A percentile compares a stretch with the other conserved stretches of the same genome.
These are phyloP conservation scores for Hippocampus barbouri DNA, from an alignment of 2,113 vertebrate genomes.

Conservation along the genomic window DNA sequence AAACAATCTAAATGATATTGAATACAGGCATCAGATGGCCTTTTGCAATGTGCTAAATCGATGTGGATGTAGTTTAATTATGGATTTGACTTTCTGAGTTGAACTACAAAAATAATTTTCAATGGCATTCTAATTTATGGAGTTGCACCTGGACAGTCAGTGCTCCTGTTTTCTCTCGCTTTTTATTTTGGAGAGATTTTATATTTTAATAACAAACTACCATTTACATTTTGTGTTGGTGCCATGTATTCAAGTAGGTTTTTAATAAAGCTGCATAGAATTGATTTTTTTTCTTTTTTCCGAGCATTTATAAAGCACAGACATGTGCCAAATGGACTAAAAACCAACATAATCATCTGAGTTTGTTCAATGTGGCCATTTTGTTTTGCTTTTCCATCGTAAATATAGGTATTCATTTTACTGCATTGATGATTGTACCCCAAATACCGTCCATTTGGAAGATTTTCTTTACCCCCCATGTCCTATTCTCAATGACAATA, in stretches of 20 bases:
- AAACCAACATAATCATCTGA: not conserved
- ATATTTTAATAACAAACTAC: conserved; percentile 34
- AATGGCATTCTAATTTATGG: not conserved
- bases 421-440: not conserved
- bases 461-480: not conserved
- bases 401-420: not conserved
- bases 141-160: not conserved
- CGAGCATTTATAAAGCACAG: not conserved
- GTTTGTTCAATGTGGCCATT: not conserved
- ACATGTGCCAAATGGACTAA: not conserved
- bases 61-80: not conserved
- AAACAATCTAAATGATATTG: not conserved
- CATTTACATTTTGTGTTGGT: conserved; percentile 52
- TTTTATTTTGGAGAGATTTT: conserved; percentile 38
- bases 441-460: not conserved
- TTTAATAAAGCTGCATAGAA: conserved; percentile 56
- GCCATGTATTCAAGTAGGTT: conserved; percentile 49
- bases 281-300: not conserved
- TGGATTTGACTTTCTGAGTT: not conserved
- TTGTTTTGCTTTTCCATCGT: not conserved
- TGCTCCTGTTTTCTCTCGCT: conserved; percentile 41
- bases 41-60: not conserved
- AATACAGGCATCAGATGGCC: not conserved
- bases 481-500: not conserved
- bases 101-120: not conserved